Base-by-base conservation (phyloP, 2,113 vertebrate genomes). In the Phylloscopus trochiloides region DNA sequence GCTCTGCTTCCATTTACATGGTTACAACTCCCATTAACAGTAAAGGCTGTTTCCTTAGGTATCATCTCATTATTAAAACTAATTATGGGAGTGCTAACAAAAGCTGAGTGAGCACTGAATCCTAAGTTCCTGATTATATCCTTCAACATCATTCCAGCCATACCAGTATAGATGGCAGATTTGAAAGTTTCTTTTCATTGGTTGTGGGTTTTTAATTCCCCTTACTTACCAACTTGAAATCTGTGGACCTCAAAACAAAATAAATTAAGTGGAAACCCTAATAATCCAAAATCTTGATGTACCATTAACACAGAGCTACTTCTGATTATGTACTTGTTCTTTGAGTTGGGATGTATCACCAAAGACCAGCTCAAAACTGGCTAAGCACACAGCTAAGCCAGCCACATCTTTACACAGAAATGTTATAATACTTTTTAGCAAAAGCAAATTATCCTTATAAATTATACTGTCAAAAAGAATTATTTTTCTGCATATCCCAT, bases 361-460 rank as follows among this genome's bases (percentile, higher is more conserved):
- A 76, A 86, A 89, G 70, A 78, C 36, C 45, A 74, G 59, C 51
- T 90, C 67, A 83, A 79, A 91, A 90, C 25, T 77, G 31, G 72
- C 67, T 93, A 94, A 92, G 67, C 18, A 88, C 47, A 59, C 28
- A 81, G 61, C 71, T 90, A 68, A 94, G 66, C 42, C 51, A 84
- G 77, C 19, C 79, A 79, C 71, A 94, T 86, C 67, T 86, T 81
- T 76, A 61, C 24, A 68, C 36, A 70, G 66, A 88, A 94, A 94
- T 87, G 57, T 79, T 84, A 66, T 47, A 70, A 71, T 74, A n/a
- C 59, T 61, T 88, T 65, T 38, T 73, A 94, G 36, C 3, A 36
- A 70, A 82, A 93, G 73, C 75, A 95, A 97, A 88, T 88, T 76
- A n/a, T 29, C 32, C 24, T 90, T 94, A 82, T 93, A 81, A 82